A percentile compares a stretch with the other conserved stretches of the same genome.
Conservation (phyloP, 2,113 vertebrate species). For the Coptodon bakossiorum region DNA sequence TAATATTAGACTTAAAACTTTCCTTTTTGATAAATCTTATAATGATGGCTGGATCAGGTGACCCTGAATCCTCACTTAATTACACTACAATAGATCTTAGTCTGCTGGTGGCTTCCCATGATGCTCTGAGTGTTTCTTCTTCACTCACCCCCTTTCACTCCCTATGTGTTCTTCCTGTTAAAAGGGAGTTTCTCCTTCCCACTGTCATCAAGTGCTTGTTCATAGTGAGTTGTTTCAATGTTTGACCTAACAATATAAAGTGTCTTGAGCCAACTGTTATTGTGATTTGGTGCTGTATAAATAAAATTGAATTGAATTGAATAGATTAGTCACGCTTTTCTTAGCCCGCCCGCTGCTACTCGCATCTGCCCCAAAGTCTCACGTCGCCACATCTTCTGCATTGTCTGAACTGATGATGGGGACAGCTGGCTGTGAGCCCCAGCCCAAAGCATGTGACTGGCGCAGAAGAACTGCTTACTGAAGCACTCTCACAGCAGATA, state of each 20-base stretch:
- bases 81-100: neutral
- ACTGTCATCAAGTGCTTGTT: neutral
- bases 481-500: constrained; percentile 38
- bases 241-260: neutral
- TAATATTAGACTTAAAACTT: neutral
- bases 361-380: constrained; percentile 16
- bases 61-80: neutral
- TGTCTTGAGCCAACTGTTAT: neutral
- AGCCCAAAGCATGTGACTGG: constrained; percentile 47
- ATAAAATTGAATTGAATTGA: neutral
- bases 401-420: constrained; percentile 43
- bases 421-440: constrained; percentile 41
- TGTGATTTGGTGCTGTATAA: neutral
- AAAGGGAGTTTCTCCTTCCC: neutral
- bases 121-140: neutral
- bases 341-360: neutral
- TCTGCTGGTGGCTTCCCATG: neutral
- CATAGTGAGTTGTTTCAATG: neutral
- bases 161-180: neutral
- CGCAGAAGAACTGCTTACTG: constrained; percentile 55
- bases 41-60: neutral
- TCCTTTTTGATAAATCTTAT: neutral
- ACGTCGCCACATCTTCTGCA: constrained; percentile 13
- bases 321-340: neutral
- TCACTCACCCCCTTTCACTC: neutral